These are phyloP conservation scores for Pachyseris speciosa DNA, from an alignment of 64 coral and sea anemone species.

Conservation along the genomic window DNA sequence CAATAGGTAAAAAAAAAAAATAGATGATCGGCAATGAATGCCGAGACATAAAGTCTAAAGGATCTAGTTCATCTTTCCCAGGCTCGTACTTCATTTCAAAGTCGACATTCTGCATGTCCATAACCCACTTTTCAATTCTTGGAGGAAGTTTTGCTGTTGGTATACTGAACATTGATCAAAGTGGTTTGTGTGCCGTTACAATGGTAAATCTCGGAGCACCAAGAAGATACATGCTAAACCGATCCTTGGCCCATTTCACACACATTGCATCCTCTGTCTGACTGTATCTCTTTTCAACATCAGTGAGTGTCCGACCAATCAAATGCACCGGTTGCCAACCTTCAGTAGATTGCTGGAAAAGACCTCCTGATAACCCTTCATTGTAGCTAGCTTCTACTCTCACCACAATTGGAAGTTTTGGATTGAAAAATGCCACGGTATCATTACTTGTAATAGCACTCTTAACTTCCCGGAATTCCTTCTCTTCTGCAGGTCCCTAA, in stretches of 20 bases:
- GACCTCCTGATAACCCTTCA: constrained; percentile 52
- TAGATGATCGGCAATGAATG: constrained; percentile 37
- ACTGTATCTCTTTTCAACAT: constrained; percentile 1
- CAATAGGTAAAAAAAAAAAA: no score
- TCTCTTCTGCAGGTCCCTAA: constrained; percentile 25
- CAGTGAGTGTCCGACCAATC: neutral
- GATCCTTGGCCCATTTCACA: constrained; percentile 33
- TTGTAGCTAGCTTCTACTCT: constrained; percentile 57
- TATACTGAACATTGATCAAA: constrained; percentile 1
- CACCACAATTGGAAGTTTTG: constrained; percentile 46
- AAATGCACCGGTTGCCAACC: constrained; percentile 65
- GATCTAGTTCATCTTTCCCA: constrained; percentile 46
- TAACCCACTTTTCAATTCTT: constrained; percentile 7
- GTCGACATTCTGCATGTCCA: constrained; percentile 56
- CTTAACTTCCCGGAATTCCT: constrained; percentile 55
- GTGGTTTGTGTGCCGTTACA: constrained; percentile 19
- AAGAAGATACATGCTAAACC: neutral
- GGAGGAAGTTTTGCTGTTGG: constrained; percentile 16
- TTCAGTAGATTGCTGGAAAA: constrained; percentile 45
- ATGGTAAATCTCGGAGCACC: constrained; percentile 7
- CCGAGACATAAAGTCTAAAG: constrained; percentile 47
- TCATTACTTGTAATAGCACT: constrained; percentile 33
- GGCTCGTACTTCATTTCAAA: constrained; percentile 75
- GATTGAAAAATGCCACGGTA: constrained; percentile 63
- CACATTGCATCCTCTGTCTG: constrained; percentile 19